Evolutionary conservation across 2,797 vertebrate species (phyloP), one percentile per base, ranked within the genome.

Genomic region (Schizopygopsis malacanthus): DNA sequence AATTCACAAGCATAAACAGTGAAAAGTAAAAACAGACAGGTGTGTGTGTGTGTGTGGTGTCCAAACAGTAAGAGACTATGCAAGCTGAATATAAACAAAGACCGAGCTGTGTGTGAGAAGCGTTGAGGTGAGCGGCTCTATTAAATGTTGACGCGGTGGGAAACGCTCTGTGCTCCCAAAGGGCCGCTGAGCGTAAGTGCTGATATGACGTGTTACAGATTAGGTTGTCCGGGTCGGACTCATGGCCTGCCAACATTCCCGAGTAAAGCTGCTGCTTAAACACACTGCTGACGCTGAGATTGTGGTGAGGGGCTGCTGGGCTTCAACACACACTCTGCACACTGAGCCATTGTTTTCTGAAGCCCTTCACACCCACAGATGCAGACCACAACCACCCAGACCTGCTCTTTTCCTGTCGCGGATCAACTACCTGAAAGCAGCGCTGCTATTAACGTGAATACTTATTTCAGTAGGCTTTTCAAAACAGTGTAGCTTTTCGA

Each of bases 191-290:
- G 82, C 84, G 37, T 81, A 87, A 85, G 80, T 80, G 79, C 85
- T 91, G 87, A 90, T 86, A 39, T 59, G 78, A 88, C 91, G 87
- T 0, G 56, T 89, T 91, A 89, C 88, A 92, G 86, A 91, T 92
- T 86, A 90, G 88, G 88, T 87, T 75, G 81, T 89, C 83, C 18
- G 67, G 78, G 87, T 87, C 16, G 2, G 61, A 78, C 54, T 82
- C 73, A 41, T 8, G 79, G 39, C 87, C 84, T 56, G 65, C 86
- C 91, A 89, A 25, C 88, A 91, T 89, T 91, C 88, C 88, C 47
- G 69, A 83, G 28, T 86, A 90, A 90, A 90, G 73, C 92, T 93
- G 77, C 90, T 84, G 89, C 75, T 83, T 43, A 50, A 69, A 81
- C 37, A 52, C 82, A 86, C 70, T 89, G 88, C 91, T 90, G 91